phyloP scores from a whole-genome alignment of 2,888 invertebrate species.

The Resseliella maxima region DNA sequence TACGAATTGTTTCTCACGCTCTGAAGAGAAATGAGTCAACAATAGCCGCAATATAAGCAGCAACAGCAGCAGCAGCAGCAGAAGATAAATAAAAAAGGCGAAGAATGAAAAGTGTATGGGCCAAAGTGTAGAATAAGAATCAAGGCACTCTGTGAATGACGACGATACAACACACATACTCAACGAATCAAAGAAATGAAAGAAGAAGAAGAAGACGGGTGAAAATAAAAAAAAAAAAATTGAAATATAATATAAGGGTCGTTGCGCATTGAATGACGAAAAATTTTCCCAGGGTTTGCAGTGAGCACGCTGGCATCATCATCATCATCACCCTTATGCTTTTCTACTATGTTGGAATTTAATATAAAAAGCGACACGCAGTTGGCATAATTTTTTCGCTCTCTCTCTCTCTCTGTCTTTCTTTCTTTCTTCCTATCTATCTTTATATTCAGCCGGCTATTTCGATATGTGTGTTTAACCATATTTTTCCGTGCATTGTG shows the following conservation, averaged over 20 bases:
- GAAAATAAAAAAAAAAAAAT: slow-evolving; percentile 11
- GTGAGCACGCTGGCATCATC: slow-evolving; percentile 46
- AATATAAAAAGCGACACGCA: slow-evolving; percentile 49
- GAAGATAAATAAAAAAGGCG: slow-evolving; percentile 38
- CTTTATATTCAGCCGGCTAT: background rate
- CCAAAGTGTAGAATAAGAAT: background rate
- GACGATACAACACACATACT: background rate
- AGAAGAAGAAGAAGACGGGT: too few species aligned
- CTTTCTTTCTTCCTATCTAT: background rate
- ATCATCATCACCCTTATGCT: slow-evolving; percentile 43
- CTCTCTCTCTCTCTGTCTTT: background rate
- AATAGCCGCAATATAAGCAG: slow-evolving; percentile 5
- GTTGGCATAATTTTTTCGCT: slow-evolving; percentile 3
- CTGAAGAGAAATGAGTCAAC: slow-evolving; percentile 53
- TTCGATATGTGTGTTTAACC: background rate
- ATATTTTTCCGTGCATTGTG: background rate
- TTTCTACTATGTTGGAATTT: background rate
- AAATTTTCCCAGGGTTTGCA: slow-evolving; percentile 39
- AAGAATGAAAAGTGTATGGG: background rate
- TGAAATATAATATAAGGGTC: slow-evolving; percentile 51
- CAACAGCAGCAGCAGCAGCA: slow-evolving; percentile 30
- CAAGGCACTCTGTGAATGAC: slow-evolving; percentile 40
- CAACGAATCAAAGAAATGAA: too few species aligned
- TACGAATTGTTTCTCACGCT: slow-evolving; percentile 53
- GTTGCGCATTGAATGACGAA: slow-evolving; percentile 21